Percentiles rank a stretch among this genome's conserved stretches.
Conservation (phyloP, 2,797 vertebrate genomes). For the Spheniscus humboldti region DNA sequence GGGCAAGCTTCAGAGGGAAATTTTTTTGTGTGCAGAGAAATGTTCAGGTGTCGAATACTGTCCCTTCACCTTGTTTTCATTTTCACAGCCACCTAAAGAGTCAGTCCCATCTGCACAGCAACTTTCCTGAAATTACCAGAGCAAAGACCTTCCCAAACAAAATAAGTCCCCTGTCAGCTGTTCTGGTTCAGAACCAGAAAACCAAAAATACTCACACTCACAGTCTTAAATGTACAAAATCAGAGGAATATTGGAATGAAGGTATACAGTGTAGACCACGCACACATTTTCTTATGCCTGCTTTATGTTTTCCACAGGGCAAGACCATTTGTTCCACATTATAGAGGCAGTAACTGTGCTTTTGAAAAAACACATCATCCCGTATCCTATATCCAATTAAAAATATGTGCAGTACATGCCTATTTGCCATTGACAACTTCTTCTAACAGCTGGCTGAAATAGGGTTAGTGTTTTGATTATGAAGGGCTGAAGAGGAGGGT, state of each 20-base stretch:
- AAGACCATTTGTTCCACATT: background rate
- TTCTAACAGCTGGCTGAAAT: background rate
- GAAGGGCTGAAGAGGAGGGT: background rate
- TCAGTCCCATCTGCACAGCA: background rate
- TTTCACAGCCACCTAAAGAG: background rate
- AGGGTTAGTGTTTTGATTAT: background rate
- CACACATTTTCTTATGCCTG: background rate
- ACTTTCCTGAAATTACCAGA: constrained; percentile 35
- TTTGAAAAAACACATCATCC: constrained; percentile 12
- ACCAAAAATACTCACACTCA: background rate
- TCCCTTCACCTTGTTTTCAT: background rate
- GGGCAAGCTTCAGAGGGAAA: background rate
- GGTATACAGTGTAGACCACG: background rate
- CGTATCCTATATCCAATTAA: background rate
- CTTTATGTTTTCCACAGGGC: constrained; percentile 28
- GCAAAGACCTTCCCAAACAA: constrained; percentile 38
- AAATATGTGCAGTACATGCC: background rate
- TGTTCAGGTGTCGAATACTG: background rate
- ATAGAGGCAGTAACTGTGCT: background rate
- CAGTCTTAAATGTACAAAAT: background rate
- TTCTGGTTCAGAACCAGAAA: constrained; percentile 34
- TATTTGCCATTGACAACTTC: background rate
- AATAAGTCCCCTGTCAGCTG: constrained; percentile 11
- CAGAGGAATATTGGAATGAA: constrained; percentile 28
- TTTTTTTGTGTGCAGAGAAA: background rate